Evolutionary conservation across 2,113 vertebrate genomes (phyloP), one percentile per base, ranked within the genome.

Genomic region (Pygoscelis antarcticus): DNA sequence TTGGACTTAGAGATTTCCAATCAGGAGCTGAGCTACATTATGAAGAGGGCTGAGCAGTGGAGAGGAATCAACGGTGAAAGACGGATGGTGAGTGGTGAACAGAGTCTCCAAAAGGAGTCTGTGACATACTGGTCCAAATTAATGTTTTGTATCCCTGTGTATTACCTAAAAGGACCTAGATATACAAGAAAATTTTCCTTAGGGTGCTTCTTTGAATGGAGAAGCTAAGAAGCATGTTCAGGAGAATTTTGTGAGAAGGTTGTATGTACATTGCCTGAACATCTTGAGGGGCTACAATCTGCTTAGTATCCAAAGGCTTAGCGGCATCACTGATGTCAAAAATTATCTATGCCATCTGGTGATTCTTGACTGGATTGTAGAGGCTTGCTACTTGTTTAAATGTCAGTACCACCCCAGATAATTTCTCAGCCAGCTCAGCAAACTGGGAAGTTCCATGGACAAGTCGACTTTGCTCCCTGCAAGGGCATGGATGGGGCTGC

Each of bases 41-140:
- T 99, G 58, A 99, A 99, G 96, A 99, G 98, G 55, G 98, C 99
- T 26, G 98, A 99, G 95, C 99, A 99, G 88, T 99, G 99, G 99
- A 98, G 99, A 97, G 99, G 99, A 89, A 97, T 98, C 95, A 98
- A 93, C 7, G 99, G 99, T 58, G 99, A 99, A 95, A 98, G 99
- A 93, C 98, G 98, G 26, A 98, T 99, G 98, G 99, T 99, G 96
- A 98, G 98, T 91, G 57, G 32, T 5, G 4, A 58, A 42, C 36
- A 82, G 32, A 60, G 13, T 40, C 62, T 72, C 27, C 40, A 64
- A n/a, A 78, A 76, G 13, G 17, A 71, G 26, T 21, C 52, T 51
- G 38, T 65, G 38, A 55, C 36, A 25, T 23, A 14, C 15, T 54
- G 42, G 14, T 40, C 18, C 9, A 70, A 54, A 83, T 54, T 13